Evolutionary conservation across 1,140 invertebrate genomes (phyloP).

Genomic region (Drosophila parvula): DNA sequence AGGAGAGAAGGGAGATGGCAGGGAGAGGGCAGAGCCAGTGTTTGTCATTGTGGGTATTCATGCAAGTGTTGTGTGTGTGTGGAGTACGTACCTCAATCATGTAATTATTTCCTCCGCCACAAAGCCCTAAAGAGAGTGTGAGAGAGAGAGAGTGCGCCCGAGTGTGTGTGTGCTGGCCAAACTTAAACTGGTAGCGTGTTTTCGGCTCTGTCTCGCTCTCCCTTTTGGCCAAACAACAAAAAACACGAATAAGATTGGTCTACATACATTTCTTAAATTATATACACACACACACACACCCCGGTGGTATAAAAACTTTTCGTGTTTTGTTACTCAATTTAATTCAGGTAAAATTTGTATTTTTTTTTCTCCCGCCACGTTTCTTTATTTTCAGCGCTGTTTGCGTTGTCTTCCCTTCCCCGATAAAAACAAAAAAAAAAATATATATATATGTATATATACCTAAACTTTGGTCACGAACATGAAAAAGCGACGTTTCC

Average conservation of each 20-base stretch:
- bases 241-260: conserved; percentile 47
- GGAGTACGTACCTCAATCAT: conserved; percentile 82
- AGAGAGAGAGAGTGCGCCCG: conserved; percentile 8
- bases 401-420: conserved; percentile 33
- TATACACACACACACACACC: conserved; percentile 20
- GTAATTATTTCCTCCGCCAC: conserved; percentile 83
- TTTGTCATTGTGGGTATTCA: conserved; percentile 58
- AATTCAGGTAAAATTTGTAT: conserved; percentile 79
- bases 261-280: conserved; percentile 50
- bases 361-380: conserved; percentile 34
- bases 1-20: background rate
- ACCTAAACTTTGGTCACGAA: conserved; percentile 79
- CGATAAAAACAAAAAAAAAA: conserved; percentile 11
- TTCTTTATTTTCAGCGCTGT: conserved; percentile 36
- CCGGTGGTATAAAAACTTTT: conserved; percentile 53
- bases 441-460: conserved; percentile 6
- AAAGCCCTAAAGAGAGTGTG: conserved; percentile 32
- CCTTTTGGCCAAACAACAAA: conserved; percentile 38
- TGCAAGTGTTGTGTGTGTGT: conserved; percentile 43
- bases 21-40: conserved; percentile 14
- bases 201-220: conserved; percentile 30
- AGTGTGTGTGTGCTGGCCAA: conserved; percentile 27
- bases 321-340: conserved; percentile 83
- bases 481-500: conserved; percentile 80
- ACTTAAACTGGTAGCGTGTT: conserved; percentile 60